A percentile compares a stretch with the other conserved stretches of the same genome.
Conservation (phyloP, 2,113 vertebrate species). For the Pavo muticus region DNA sequence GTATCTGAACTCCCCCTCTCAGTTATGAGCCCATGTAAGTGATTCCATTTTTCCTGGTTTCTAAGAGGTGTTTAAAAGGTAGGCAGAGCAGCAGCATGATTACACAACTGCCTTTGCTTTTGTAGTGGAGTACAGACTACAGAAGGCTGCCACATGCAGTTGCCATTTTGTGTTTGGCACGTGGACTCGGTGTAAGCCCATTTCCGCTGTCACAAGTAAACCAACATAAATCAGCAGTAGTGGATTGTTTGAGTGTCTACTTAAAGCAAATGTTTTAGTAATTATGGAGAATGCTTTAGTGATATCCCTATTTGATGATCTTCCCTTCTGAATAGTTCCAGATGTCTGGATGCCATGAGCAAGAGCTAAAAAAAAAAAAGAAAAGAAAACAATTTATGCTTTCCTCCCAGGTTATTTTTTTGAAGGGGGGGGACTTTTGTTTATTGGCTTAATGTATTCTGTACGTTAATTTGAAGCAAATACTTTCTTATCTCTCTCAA, state of each 20-base stretch:
- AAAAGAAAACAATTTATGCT: slow-evolving; percentile 41
- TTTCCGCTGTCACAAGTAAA: slow-evolving; percentile 47
- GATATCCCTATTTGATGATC: slow-evolving; percentile 67
- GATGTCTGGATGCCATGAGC: slow-evolving; percentile 57
- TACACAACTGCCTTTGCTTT: neutral
- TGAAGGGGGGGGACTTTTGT: neutral
- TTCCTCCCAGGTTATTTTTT: slow-evolving; percentile 46
- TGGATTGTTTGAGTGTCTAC: slow-evolving; percentile 53
- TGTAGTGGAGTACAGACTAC: neutral
- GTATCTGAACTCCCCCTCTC: neutral
- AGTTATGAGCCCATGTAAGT: neutral
- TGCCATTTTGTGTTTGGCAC: neutral
- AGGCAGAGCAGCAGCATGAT: neutral
- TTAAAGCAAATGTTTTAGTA: slow-evolving; percentile 72
- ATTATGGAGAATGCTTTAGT: slow-evolving; percentile 62
- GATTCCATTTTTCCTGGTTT: neutral
- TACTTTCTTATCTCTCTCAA: neutral
- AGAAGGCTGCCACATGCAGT: neutral
- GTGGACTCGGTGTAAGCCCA: neutral
- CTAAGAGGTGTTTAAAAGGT: neutral
- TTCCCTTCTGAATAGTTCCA: slow-evolving; percentile 72
- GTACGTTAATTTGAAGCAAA: slow-evolving; percentile 52
- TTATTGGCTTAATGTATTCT: slow-evolving; percentile 20
- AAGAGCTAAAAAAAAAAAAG: slow-evolving; percentile 31
- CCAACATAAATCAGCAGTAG: slow-evolving; percentile 8